These are phyloP conservation scores for Drosophila parthenogenetica DNA, from an alignment of 2,888 invertebrate species.

Conservation along the genomic window DNA sequence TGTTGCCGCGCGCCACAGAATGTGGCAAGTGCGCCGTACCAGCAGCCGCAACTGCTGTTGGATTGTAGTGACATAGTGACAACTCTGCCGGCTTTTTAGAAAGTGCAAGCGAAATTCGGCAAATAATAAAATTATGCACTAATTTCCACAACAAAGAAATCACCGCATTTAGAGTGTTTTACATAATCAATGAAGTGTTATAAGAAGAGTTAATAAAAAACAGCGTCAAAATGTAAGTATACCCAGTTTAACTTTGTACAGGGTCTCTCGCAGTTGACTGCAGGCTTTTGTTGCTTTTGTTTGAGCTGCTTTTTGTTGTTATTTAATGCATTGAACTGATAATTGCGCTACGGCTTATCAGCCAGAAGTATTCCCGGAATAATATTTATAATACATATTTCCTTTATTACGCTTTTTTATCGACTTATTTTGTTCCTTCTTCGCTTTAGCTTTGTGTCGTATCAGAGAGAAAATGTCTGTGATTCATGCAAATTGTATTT, in stretches of 20 bases:
- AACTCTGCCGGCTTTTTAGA: conserved; percentile 40
- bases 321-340: conserved; percentile 36
- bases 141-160: conserved; percentile 52
- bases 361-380: conserved; percentile 19
- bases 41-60: no score
- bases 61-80: background rate
- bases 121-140: conserved; percentile 26
- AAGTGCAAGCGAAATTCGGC: conserved; percentile 49
- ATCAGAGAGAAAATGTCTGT: conserved; percentile 23
- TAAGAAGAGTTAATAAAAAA: background rate
- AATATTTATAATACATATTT: conserved; percentile 5
- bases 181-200: conserved; percentile 24
- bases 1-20: conserved; percentile 44
- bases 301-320: background rate
- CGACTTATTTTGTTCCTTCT: conserved; percentile 1
- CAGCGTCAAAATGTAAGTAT: conserved; percentile 25
- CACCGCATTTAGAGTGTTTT: conserved; percentile 18
- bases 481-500: conserved; percentile 54
- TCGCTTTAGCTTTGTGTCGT: background rate
- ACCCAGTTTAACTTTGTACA: no score
- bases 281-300: background rate
- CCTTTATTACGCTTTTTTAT: conserved; percentile 4
- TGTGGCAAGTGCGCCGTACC: conserved; percentile 58
- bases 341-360: conserved; percentile 41
- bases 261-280: no score